phyloP scores from a whole-genome alignment of 2,888 invertebrate species.

The Conus canariensis region DNA sequence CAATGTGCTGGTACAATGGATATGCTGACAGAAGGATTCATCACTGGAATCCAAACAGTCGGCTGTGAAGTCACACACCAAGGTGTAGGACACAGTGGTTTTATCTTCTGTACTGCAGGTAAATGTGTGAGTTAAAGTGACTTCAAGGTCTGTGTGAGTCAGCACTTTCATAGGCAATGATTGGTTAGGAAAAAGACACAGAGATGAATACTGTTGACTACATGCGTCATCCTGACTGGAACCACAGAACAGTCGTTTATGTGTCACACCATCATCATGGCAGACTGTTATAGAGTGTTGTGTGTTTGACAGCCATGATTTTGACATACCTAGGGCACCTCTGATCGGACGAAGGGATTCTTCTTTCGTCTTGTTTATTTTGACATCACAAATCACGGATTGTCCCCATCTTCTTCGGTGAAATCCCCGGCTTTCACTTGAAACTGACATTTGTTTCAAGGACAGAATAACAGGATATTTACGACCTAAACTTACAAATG shows the following conservation, averaged over 20 bases:
- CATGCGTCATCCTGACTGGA: background rate
- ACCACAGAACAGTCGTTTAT: background rate
- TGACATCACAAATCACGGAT: background rate
- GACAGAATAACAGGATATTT: no score
- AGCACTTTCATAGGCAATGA: background rate
- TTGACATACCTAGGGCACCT: background rate
- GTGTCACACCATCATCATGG: background rate
- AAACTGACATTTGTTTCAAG: no score
- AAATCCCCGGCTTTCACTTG: no score
- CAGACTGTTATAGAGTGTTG: background rate
- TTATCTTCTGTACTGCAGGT: background rate
- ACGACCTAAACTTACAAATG: no score
- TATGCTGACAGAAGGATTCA: conserved; percentile 11
- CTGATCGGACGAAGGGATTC: background rate
- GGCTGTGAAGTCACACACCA: background rate
- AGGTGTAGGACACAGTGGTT: background rate
- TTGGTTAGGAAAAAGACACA: background rate
- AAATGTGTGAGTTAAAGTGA: background rate
- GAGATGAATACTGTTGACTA: background rate
- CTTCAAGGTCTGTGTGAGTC: background rate
- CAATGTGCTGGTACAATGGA: background rate
- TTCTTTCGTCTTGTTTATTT: background rate
- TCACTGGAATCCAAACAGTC: background rate
- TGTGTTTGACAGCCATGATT: background rate
- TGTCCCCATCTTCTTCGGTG: no score